Base-by-base conservation (phyloP, 1,140 invertebrate species). In the Anastrepha obliqua region DNA sequence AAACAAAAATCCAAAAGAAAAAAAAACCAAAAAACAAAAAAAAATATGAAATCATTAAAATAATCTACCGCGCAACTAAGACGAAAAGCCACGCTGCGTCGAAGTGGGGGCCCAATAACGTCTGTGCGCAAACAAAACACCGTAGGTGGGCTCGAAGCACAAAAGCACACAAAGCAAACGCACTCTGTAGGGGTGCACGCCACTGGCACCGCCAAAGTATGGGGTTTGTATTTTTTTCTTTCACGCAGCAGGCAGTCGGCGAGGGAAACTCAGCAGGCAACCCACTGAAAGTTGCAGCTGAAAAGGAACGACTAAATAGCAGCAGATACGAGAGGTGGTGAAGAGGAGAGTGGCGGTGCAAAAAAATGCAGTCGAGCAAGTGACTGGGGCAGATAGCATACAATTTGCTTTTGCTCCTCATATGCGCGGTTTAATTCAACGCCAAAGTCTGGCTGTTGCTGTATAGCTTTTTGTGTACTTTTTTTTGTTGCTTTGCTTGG, bases 241-340 rank as follows among this genome's bases (percentile, higher is more conserved):
- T 58, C 17, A n/a, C 74, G 44, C 74, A 81, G 74, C 47, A 29
- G 51, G 74, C 44, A 51, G 17, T 29, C 39, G 20, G 15, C 17
- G n/a, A n/a, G 62, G 9, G 29, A 15, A 70, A 29, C 65, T 70
- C 3, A 13, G 65, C 11, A 29, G 8, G 39, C 29, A 39, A 39
- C 29, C 39, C 42, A 42, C n/a, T 86, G 85, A 65, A 86, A 86
- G 13, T 44, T 86, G 42, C 42, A 60, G 44, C 20, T 44, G 20
- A 8, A 65, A 86, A 86, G 29, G 13, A 8, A 1, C 51, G 51
- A 55, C 6, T 55, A 55, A 55, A 55, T 55, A 55, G 29, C 29
- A 55, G 51, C 6, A 55, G 51, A 8, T 55, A 2, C 51, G 51
- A 55, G 51, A 2, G 15, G 17, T 11, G 17, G 2, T 86, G 3